Evolutionary conservation across 2,113 vertebrate genomes (phyloP).

Genomic region (Euleptes europaea): DNA sequence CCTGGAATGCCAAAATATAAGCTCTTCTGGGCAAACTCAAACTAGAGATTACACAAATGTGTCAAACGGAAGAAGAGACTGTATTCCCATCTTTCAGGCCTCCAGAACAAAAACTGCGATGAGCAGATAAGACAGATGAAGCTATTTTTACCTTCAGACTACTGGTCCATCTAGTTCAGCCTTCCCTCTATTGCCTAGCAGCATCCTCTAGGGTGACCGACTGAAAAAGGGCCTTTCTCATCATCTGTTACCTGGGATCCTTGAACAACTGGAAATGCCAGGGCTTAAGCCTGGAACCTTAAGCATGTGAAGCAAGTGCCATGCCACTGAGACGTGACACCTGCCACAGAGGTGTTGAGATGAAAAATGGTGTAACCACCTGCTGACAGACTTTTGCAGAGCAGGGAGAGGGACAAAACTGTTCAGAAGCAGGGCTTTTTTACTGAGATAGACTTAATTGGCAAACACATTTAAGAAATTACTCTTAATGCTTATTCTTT

Average conservation of each 20-base stretch:
- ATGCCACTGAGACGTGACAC: too few species aligned
- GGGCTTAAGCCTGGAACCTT: too few species aligned
- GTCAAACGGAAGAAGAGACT: not conserved
- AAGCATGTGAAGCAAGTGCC: too few species aligned
- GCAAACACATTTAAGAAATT: not conserved
- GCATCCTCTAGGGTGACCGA: too few species aligned
- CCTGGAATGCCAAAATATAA: not conserved
- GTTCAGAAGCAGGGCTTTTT: not conserved
- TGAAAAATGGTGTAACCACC: not conserved
- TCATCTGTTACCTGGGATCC: too few species aligned
- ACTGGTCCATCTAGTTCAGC: too few species aligned
- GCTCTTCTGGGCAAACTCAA: not conserved
- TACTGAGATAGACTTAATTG: not conserved
- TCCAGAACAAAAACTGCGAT: not conserved
- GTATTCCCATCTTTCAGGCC: not conserved
- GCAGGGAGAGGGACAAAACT: not conserved
- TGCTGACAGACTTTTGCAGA: not conserved
- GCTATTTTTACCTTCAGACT: too few species aligned
- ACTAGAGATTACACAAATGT: not conserved
- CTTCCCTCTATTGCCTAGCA: too few species aligned
- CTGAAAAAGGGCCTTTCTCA: too few species aligned
- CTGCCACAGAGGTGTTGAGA: not conserved
- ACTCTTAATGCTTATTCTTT: not conserved
- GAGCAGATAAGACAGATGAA: not conserved
- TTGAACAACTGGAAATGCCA: too few species aligned